These are phyloP conservation scores for Dufourea novaeangliae DNA, from an alignment of 1,140 invertebrate species.

Conservation along the genomic window DNA sequence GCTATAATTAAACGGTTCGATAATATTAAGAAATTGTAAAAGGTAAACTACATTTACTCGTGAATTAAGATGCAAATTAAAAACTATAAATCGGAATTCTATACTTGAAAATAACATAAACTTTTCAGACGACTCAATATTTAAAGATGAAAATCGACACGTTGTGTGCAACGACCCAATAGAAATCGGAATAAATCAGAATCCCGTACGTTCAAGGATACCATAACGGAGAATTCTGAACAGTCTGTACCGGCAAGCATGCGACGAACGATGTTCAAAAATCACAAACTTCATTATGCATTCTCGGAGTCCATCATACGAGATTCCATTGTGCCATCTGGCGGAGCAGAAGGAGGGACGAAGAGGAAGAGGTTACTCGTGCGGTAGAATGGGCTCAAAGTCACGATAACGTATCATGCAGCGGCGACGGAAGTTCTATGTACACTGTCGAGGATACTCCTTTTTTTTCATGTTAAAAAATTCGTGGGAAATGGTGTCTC, in stretches of 20 bases:
- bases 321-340: neutral
- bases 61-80: no score
- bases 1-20: no score
- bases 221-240: neutral
- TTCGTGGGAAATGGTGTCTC: neutral
- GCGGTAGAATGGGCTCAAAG: neutral
- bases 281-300: slow-evolving; percentile 1
- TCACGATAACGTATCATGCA: neutral
- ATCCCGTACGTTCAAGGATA: neutral
- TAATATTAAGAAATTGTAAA: no score
- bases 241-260: neutral
- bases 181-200: no score
- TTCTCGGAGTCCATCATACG: neutral
- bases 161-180: no score
- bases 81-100: no score
- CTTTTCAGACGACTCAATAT: no score
- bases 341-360: neutral
- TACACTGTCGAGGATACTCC: neutral
- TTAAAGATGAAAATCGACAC: no score
- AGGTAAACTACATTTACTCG: no score
- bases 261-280: neutral
- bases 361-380: neutral
- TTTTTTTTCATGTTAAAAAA: neutral
- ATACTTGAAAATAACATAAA: no score
- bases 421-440: neutral